A percentile compares a stretch with the other conserved stretches of the same genome.
phyloP scores from a whole-genome alignment of 2,797 vertebrate species.

The Caiman crocodilus region DNA sequence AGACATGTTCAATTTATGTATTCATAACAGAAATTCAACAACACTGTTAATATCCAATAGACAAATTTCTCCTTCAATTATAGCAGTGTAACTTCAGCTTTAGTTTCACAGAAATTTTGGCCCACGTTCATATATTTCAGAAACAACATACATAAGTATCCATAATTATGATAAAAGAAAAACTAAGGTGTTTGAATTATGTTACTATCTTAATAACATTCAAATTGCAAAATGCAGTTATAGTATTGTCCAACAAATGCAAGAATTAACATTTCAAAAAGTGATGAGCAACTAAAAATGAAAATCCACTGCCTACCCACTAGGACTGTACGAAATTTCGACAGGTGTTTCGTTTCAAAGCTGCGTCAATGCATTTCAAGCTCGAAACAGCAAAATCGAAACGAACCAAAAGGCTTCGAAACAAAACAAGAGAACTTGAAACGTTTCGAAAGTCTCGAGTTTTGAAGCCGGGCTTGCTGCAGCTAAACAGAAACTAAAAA shows the following conservation, averaged over 20 bases:
- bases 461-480: too few relatives aligned
- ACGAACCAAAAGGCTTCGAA: too few relatives aligned
- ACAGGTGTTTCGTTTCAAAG: too few relatives aligned
- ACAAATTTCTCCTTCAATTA: background rate
- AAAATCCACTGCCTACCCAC: background rate
- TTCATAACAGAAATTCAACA: background rate
- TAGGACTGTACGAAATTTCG: too few relatives aligned
- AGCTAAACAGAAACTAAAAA: too few relatives aligned
- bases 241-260: background rate
- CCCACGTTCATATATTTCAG: background rate
- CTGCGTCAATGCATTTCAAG: too few relatives aligned
- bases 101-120: background rate
- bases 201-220: background rate
- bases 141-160: background rate
- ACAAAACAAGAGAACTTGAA: too few relatives aligned
- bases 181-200: background rate
- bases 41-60: background rate
- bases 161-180: background rate
- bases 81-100: background rate
- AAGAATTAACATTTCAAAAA: background rate
- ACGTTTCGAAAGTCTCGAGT: too few relatives aligned
- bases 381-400: too few relatives aligned
- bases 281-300: background rate
- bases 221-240: background rate
- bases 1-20: background rate